Evolutionary conservation across 1,140 invertebrate genomes (phyloP).

Genomic region (Macrosteles quadrilineatus): DNA sequence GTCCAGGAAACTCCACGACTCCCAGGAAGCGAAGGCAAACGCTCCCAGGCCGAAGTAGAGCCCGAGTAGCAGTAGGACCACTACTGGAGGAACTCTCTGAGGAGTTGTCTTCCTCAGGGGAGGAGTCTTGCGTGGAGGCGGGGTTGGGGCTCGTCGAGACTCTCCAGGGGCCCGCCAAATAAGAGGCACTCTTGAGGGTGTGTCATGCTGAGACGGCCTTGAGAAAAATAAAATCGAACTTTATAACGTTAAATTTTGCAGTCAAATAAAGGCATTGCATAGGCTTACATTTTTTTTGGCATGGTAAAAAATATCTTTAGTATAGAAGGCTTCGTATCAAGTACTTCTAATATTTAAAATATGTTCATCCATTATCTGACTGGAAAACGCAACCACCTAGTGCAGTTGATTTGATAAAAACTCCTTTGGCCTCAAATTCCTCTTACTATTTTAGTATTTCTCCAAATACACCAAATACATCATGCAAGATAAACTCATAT

Average conservation of each 20-base stretch:
- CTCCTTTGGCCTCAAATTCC: no score
- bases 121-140: conserved; percentile 44
- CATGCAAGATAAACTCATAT: no score
- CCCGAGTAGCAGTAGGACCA: conserved; percentile 68
- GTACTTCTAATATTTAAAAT: no score
- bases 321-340: no score
- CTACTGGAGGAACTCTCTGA: conserved; percentile 66
- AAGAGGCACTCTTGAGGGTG: conserved; percentile 69
- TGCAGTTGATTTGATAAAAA: no score
- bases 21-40: conserved; percentile 68
- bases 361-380: no score
- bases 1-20: conserved; percentile 79
- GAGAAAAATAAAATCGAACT: no score
- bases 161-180: conserved; percentile 54
- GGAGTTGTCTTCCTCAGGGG: conserved; percentile 42
- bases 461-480: no score
- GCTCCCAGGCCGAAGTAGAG: conserved; percentile 73
- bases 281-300: not conserved
- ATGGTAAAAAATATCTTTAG: no score
- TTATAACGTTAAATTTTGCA: conserved; percentile 10
- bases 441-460: no score
- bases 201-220: conserved; percentile 65
- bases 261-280: not conserved
- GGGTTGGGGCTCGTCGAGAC: conserved; percentile 26
- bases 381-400: no score